These are phyloP conservation scores for Himalopsyche japonica DNA, from an alignment of 2,888 invertebrate genomes.

Conservation along the genomic window DNA sequence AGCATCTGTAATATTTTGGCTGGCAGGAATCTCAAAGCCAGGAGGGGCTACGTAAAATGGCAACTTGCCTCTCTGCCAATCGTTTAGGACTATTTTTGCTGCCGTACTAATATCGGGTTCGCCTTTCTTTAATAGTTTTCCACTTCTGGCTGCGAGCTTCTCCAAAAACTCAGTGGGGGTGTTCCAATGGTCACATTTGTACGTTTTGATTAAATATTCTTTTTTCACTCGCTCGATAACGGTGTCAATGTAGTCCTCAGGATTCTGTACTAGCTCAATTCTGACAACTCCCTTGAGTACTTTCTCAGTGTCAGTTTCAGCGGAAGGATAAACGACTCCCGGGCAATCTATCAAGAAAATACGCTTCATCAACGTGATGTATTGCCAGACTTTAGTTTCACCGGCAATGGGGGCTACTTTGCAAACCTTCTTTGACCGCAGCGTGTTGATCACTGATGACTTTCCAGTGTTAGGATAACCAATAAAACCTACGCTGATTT, in stretches of 20 bases:
- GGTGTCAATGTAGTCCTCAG: slow-evolving; percentile 90
- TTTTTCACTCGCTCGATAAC: slow-evolving; percentile 85
- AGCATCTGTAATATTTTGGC: slow-evolving; percentile 47
- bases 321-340: slow-evolving; percentile 96
- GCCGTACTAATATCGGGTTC: slow-evolving; percentile 90
- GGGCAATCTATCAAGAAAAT: slow-evolving; percentile 99
- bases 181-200: slow-evolving; percentile 82
- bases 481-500: slow-evolving; percentile 98
- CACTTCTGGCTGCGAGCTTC: slow-evolving; percentile 81
- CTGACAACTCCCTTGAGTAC: slow-evolving; percentile 97
- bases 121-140: slow-evolving; percentile 94
- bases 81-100: slow-evolving; percentile 95
- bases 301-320: slow-evolving; percentile 92
- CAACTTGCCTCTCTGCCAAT: slow-evolving; percentile 97
- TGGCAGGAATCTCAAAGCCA: slow-evolving; percentile 73
- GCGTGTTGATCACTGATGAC: slow-evolving; percentile 96
- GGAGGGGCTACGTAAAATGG: slow-evolving; percentile 92
- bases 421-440: slow-evolving; percentile 96
- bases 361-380: slow-evolving; percentile 95
- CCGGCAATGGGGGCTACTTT: slow-evolving; percentile 99
- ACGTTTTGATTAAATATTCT: slow-evolving; percentile 89
- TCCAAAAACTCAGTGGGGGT: slow-evolving; percentile 87
- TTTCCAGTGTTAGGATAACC: slow-evolving; percentile 99
- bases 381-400: slow-evolving; percentile 98
- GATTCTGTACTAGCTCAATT: slow-evolving; percentile 90